phyloP scores from a whole-genome alignment of 2,113 vertebrate species.

The Bombycilla garrulus region DNA sequence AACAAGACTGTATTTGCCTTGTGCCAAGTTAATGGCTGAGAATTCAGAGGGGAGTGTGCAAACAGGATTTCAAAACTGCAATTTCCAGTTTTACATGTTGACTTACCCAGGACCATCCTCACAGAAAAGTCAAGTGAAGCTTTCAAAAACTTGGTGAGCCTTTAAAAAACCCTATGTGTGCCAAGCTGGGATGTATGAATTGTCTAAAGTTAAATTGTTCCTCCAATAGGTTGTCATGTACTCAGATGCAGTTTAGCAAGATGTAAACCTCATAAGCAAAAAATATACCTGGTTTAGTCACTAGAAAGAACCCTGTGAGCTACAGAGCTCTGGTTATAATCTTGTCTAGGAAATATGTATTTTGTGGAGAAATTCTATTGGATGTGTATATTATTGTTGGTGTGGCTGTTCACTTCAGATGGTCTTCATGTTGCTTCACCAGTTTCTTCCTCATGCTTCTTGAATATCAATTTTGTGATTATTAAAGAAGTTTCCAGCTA shows the following conservation, averaged over 20 bases:
- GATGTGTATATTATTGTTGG: background rate
- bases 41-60: accelerated
- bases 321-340: background rate
- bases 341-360: background rate
- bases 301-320: background rate
- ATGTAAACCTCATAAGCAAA: background rate
- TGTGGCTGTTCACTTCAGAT: background rate
- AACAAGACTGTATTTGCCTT: background rate
- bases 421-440: background rate
- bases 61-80: background rate
- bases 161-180: background rate
- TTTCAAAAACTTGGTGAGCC: background rate
- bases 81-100: background rate
- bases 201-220: background rate
- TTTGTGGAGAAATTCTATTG: background rate
- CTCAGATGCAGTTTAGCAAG: background rate
- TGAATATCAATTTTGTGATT: background rate
- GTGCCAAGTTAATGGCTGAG: background rate
- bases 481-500: background rate
- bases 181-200: background rate
- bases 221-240: accelerated
- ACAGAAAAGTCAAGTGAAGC: background rate
- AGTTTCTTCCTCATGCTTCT: background rate
- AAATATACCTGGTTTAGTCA: background rate
- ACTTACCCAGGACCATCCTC: background rate